Evolutionary conservation across 2,888 invertebrate genomes (phyloP).

Genomic region (Aromia moschata): DNA sequence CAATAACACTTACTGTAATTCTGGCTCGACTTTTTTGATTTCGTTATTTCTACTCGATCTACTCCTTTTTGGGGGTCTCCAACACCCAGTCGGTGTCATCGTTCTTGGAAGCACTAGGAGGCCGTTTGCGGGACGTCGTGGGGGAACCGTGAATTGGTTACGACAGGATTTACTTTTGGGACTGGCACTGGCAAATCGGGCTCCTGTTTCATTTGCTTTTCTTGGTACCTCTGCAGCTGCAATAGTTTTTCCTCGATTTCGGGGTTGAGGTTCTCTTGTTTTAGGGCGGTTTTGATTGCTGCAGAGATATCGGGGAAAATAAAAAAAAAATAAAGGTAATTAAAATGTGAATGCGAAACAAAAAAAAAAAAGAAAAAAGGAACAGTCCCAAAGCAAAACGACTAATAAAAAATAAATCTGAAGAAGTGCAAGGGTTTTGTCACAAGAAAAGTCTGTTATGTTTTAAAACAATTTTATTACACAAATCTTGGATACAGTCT

Average conservation of each 20-base stretch:
- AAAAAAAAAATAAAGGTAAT: conserved; percentile 39
- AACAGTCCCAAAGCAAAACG: conserved; percentile 57
- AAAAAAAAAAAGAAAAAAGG: conserved; percentile 40
- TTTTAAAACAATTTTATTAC: conserved; percentile 52
- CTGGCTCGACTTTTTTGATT: conserved; percentile 53
- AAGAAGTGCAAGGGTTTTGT: conserved; percentile 53
- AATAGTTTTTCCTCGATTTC: conserved; percentile 92
- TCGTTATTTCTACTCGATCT: conserved; percentile 52
- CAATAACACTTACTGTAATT: conserved; percentile 55
- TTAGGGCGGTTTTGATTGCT: conserved; percentile 93
- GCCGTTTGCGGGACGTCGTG: conserved; percentile 55
- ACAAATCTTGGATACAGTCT: conserved; percentile 48
- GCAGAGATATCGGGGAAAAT: conserved; percentile 43
- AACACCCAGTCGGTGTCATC: conserved; percentile 64
- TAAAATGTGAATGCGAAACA: conserved; percentile 38
- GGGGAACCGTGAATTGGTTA: conserved; percentile 47
- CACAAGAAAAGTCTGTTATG: conserved; percentile 49
- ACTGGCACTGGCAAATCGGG: conserved; percentile 51
- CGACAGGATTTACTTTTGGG: conserved; percentile 52
- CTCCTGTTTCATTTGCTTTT: conserved; percentile 75
- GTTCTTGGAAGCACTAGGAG: conserved; percentile 55
- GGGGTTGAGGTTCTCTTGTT: conserved; percentile 89
- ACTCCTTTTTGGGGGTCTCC: conserved; percentile 62
- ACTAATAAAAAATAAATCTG: conserved; percentile 51
- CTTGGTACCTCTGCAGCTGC: conserved; percentile 86